These are phyloP conservation scores for Scolanthus callimorphus DNA, from an alignment of 92 coral and sea anemone species.

Conservation along the genomic window DNA sequence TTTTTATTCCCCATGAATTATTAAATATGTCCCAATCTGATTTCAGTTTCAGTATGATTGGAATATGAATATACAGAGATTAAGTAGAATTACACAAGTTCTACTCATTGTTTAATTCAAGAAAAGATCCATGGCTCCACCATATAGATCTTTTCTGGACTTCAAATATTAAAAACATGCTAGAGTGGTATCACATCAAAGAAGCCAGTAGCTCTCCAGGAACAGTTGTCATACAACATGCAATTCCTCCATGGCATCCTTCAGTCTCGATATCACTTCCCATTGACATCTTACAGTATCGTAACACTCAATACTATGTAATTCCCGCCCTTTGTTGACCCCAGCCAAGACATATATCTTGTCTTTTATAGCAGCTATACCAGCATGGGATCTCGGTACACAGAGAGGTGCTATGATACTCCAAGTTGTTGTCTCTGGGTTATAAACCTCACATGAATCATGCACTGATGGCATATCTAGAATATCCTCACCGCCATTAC, in stretches of 20 bases:
- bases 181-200: constrained; percentile 15
- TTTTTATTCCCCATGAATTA: too few relatives aligned
- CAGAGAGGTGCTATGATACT: constrained; percentile 43
- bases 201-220: constrained; percentile 73
- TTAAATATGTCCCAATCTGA: too few relatives aligned
- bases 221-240: constrained; percentile 65
- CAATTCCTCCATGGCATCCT: constrained; percentile 72
- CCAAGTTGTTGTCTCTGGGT: constrained; percentile 57
- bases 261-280: constrained; percentile 46
- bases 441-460: constrained; percentile 73
- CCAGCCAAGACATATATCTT: constrained; percentile 72
- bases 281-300: constrained; percentile 67
- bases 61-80: too few relatives aligned
- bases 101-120: too few relatives aligned
- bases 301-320: constrained; percentile 75
- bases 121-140: too few relatives aligned
- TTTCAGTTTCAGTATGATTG: too few relatives aligned
- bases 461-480: constrained; percentile 39
- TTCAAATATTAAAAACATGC: too few relatives aligned
- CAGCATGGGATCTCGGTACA: constrained; percentile 65
- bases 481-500: constrained; percentile 76
- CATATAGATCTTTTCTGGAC: too few relatives aligned
- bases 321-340: constrained; percentile 55
- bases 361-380: constrained; percentile 50
- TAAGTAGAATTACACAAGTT: too few relatives aligned